Conservation (phyloP, 23 tunicate species). For the Trididemnum clinides region DNA sequence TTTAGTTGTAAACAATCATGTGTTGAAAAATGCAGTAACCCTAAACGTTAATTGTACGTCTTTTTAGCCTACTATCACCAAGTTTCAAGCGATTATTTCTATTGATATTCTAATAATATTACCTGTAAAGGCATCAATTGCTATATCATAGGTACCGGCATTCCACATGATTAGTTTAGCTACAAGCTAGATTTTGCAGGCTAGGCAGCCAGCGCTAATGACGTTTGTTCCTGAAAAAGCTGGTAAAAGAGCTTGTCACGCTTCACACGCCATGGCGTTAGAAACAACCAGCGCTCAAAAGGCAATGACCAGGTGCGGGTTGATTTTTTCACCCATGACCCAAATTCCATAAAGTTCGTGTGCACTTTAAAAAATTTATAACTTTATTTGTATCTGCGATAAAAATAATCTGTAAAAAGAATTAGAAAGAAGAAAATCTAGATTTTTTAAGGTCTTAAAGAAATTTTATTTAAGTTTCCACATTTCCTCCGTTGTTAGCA, state of each 20-base stretch:
- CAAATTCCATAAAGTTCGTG: too few relatives aligned
- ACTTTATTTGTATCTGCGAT: too few relatives aligned
- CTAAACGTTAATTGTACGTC: too few relatives aligned
- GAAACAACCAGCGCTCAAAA: neutral
- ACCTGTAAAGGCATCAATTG: neutral
- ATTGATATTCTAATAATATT: neutral
- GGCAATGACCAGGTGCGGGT: neutral
- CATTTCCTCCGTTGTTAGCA: too few relatives aligned
- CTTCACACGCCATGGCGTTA: neutral
- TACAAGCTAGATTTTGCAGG: neutral
- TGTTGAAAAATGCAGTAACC: neutral
- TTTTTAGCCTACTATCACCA: neutral
- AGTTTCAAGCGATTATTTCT: neutral
- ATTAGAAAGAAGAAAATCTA: too few relatives aligned
- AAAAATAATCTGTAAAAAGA: too few relatives aligned
- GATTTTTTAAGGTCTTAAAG: too few relatives aligned
- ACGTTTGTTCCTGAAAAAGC: too few relatives aligned
- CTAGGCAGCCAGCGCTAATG: neutral
- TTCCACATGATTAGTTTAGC: neutral
- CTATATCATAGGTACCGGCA: too few relatives aligned
- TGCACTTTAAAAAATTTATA: too few relatives aligned
- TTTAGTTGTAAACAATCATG: neutral
- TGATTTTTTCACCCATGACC: neutral
- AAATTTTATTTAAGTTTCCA: too few relatives aligned
- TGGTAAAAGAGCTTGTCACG: too few relatives aligned